Evolutionary conservation across 2,797 vertebrate species (phyloP).

Genomic region (Xenopus petersii): DNA sequence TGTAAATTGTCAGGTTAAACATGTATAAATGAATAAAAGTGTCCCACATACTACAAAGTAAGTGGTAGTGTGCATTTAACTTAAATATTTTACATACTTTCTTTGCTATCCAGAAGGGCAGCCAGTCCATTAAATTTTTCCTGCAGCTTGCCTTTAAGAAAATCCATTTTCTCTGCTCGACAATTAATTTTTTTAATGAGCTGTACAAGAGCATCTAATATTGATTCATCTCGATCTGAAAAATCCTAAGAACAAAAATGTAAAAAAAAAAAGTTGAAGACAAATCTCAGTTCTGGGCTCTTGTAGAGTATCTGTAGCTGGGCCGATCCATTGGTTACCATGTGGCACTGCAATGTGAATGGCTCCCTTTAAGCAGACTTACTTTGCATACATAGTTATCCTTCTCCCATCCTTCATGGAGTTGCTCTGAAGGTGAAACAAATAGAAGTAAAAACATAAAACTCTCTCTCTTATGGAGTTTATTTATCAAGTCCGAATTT

Average conservation of each 20-base stretch:
- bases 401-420: constrained; percentile 47
- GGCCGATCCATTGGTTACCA: too few relatives aligned
- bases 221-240: constrained; percentile 51
- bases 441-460: not conserved
- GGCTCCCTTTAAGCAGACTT: not conserved
- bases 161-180: constrained; percentile 53
- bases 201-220: constrained; percentile 43
- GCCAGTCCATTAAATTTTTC: constrained; percentile 50
- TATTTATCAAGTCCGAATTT: too few relatives aligned
- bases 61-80: not conserved
- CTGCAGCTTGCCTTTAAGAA: constrained; percentile 53
- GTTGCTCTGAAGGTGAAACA: constrained; percentile 38
- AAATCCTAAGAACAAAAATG: constrained; percentile 49
- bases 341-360: too few relatives aligned
- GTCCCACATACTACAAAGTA: too few relatives aligned
- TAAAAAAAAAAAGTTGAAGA: too few relatives aligned
- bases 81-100: not conserved
- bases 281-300: too few relatives aligned
- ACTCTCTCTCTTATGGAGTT: too few relatives aligned
- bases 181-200: constrained; percentile 49
- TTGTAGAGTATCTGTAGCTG: too few relatives aligned
- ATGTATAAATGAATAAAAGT: too few relatives aligned
- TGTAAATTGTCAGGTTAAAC: too few relatives aligned
- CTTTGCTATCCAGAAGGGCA: constrained; percentile 41
- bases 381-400: constrained; percentile 51